phyloP scores from a whole-genome alignment of 2,797 vertebrate genomes.

The Cirrhinus mrigala region DNA sequence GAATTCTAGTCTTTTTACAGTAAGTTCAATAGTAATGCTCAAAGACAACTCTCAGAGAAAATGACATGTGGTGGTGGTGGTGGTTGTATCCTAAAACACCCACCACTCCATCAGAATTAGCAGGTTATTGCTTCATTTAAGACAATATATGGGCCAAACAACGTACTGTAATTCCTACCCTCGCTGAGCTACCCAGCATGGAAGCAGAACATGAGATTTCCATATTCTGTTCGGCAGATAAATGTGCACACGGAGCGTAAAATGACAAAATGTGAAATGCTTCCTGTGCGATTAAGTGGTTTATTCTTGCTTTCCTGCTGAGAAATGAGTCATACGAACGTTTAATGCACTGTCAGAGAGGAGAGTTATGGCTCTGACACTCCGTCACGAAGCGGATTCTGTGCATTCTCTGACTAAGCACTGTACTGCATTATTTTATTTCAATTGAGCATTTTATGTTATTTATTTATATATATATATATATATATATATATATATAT shows the following conservation, averaged over 20 bases:
- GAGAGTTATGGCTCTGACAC: conserved; percentile 24
- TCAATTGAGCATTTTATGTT: background rate
- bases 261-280: conserved; percentile 24
- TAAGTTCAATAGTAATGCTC: background rate
- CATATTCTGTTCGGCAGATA: conserved; percentile 22
- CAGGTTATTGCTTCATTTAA: conserved; percentile 9
- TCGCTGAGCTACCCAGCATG: background rate
- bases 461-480: background rate
- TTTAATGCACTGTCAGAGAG: conserved; percentile 31
- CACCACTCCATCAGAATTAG: background rate
- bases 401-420: conserved; percentile 14
- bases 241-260: conserved; percentile 7
- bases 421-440: background rate
- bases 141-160: background rate
- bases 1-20: background rate
- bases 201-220: conserved; percentile 19
- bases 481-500: too few species aligned
- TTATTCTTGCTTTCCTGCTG: conserved; percentile 32
- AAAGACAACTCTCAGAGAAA: background rate
- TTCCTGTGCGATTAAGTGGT: conserved; percentile 29
- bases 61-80: background rate
- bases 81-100: background rate
- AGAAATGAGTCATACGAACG: conserved; percentile 24
- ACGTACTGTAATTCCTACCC: background rate
- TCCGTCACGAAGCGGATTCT: background rate